Conservation (phyloP, 1,140 invertebrate species). For the Vanessa atalanta region DNA sequence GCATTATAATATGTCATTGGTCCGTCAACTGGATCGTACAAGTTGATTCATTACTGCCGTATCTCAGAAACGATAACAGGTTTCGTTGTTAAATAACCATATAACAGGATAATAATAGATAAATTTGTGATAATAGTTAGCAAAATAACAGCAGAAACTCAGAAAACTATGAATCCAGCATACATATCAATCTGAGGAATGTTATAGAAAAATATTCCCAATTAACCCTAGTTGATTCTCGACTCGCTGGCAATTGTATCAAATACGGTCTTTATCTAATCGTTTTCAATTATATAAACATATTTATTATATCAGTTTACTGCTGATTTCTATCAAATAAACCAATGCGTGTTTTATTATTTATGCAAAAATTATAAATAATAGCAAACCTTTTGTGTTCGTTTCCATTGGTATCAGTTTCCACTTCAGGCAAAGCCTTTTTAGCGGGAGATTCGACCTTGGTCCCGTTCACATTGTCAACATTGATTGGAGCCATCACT, state of each 20-base stretch:
- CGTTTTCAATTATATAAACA: slow-evolving; percentile 30
- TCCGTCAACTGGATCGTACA: background rate
- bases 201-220: slow-evolving; percentile 24
- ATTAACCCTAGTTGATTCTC: slow-evolving; percentile 44
- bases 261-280: slow-evolving; percentile 7
- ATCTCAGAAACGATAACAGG: slow-evolving; percentile 21
- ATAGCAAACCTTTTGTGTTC: slow-evolving; percentile 43
- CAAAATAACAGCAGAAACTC: background rate
- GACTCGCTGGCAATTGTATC: slow-evolving; percentile 18
- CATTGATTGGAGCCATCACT: slow-evolving; percentile 73
- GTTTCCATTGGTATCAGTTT: slow-evolving; percentile 59
- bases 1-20: slow-evolving; percentile 13
- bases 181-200: background rate
- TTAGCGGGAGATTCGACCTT: slow-evolving; percentile 54
- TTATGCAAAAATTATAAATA: background rate
- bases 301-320: slow-evolving; percentile 1
- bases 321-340: background rate
- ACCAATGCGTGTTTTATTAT: background rate
- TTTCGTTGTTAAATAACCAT: slow-evolving; percentile 8
- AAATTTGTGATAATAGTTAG: background rate
- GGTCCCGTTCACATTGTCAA: slow-evolving; percentile 52
- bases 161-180: background rate
- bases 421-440: slow-evolving; percentile 64
- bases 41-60: slow-evolving; percentile 20
- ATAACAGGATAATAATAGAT: background rate